These are phyloP conservation scores for Gambusia affinis DNA, from an alignment of 2,113 vertebrate species.

Conservation along the genomic window DNA sequence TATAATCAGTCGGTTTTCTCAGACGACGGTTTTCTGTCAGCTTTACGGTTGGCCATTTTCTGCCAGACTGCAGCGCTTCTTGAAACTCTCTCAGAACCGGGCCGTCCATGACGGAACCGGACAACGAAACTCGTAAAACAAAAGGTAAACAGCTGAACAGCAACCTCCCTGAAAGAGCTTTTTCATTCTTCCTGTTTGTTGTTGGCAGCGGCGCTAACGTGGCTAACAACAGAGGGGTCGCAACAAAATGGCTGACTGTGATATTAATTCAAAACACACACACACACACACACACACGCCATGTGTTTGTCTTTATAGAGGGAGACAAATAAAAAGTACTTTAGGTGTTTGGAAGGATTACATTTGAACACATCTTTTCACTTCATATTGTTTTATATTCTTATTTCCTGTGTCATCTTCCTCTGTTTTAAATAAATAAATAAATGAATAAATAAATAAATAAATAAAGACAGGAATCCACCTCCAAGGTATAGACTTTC, in stretches of 20 bases:
- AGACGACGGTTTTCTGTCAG: not conserved
- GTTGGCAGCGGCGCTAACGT: not conserved
- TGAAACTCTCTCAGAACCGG: not conserved
- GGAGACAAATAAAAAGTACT: too few species aligned
- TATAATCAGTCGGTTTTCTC: not conserved
- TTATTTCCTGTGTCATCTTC: not conserved
- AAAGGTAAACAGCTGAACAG: not conserved
- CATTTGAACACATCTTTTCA: not conserved
- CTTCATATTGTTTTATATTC: not conserved
- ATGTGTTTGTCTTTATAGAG: too few species aligned
- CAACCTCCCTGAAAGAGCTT: not conserved
- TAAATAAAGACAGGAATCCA: too few species aligned
- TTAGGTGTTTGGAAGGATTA: not conserved
- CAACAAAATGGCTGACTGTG: constrained; percentile 56
- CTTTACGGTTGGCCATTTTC: constrained; percentile 60
- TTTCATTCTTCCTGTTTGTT: not conserved
- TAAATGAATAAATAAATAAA: too few species aligned
- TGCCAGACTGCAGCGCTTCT: constrained; percentile 33
- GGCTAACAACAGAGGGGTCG: not conserved
- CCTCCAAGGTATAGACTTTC: too few species aligned
- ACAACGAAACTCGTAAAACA: not conserved
- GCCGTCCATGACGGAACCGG: not conserved
- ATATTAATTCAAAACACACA: constrained; percentile 1
- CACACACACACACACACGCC: not conserved
- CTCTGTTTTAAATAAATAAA: too few species aligned